Percentiles rank a stretch among this genome's conserved stretches.
Conservation (phyloP, 2,888 invertebrate genomes). For the Tribolium freemani region DNA sequence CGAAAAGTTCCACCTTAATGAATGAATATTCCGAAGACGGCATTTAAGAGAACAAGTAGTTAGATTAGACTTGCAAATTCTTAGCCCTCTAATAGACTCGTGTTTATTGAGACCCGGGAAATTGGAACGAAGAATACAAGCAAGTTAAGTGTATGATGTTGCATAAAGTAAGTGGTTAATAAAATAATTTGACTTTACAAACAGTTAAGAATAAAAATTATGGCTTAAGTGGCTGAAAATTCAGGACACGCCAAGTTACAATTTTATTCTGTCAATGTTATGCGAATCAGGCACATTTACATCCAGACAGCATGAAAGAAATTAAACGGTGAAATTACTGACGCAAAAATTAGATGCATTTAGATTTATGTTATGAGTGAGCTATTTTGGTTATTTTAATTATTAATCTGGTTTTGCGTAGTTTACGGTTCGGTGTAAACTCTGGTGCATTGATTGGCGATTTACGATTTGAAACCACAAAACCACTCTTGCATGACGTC, state of each 20-base stretch:
- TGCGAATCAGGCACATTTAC: background rate
- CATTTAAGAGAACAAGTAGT: slow-evolving; percentile 6
- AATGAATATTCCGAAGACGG: slow-evolving; percentile 22
- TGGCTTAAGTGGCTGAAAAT: background rate
- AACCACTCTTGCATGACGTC: no score
- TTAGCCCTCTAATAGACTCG: slow-evolving; percentile 2
- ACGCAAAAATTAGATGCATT: background rate
- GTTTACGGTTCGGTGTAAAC: background rate
- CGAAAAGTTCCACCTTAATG: slow-evolving; percentile 8
- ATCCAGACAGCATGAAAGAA: background rate
- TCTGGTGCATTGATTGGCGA: background rate
- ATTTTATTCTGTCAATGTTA: slow-evolving; percentile 2
- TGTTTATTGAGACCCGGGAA: background rate
- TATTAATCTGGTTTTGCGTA: slow-evolving; percentile 4
- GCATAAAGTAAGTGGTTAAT: background rate
- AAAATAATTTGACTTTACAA: background rate
- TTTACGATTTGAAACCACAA: background rate
- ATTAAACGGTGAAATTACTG: no score
- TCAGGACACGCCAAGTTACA: background rate
- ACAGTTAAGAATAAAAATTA: background rate
- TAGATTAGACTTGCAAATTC: slow-evolving; percentile 26
- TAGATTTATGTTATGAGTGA: slow-evolving; percentile 9
- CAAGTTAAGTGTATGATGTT: background rate
- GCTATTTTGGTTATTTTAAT: background rate
- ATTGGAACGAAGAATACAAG: slow-evolving; percentile 1